Evolutionary conservation across 2,888 invertebrate genomes (phyloP).

Genomic region (Scaptomyza flava): DNA sequence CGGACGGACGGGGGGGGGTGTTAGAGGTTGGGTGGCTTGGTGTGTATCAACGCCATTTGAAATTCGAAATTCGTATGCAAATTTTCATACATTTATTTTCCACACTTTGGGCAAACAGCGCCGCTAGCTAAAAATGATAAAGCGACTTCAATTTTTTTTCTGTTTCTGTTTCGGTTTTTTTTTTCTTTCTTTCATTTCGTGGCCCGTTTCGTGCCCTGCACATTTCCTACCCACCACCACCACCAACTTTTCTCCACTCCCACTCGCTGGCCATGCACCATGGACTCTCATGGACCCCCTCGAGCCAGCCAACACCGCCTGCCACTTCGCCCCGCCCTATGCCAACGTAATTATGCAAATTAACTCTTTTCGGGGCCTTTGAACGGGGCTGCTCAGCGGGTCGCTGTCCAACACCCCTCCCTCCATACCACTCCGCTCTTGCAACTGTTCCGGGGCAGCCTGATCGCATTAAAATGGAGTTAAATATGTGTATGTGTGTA

Average conservation of each 20-base stretch:
- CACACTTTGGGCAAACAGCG: constrained; percentile 76
- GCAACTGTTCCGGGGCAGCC: constrained; percentile 2
- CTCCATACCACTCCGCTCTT: background rate
- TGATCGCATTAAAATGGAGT: constrained; percentile 53
- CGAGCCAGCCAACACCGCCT: background rate
- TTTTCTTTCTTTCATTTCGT: constrained; percentile 35
- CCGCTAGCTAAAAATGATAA: constrained; percentile 79
- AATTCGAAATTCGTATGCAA: constrained; percentile 78
- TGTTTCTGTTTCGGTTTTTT: background rate
- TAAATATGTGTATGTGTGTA: constrained; percentile 19
- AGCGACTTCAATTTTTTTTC: constrained; percentile 74
- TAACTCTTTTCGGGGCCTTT: constrained; percentile 79
- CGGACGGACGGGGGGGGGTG: background rate
- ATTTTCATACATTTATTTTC: constrained; percentile 80
- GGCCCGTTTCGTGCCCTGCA: constrained; percentile 62
- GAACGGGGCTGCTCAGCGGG: constrained; percentile 68
- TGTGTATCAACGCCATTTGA: constrained; percentile 58
- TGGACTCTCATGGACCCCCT: constrained; percentile 39
- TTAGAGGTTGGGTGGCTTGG: background rate
- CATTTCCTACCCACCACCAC: constrained; percentile 23
- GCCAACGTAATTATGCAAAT: constrained; percentile 74
- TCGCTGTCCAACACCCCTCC: constrained; percentile 20
- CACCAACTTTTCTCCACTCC: background rate
- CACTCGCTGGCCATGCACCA: constrained; percentile 50
- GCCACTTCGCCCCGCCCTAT: constrained; percentile 8